phyloP scores from a whole-genome alignment of 2,888 invertebrate genomes.

The Limnephilus auricula region DNA sequence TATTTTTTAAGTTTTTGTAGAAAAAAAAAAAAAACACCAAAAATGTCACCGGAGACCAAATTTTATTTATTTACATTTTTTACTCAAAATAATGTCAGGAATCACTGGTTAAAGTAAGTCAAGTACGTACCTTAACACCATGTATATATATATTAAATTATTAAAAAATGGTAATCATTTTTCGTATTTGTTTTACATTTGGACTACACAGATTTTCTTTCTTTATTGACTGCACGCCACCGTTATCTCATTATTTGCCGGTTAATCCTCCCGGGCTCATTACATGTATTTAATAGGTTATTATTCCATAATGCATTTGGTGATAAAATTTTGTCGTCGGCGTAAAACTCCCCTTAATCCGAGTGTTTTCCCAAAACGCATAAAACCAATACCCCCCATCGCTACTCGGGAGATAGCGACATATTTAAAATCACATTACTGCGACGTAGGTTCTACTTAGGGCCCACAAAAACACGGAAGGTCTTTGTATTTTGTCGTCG shows the following conservation, averaged over 20 bases:
- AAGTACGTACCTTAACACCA: too few relatives aligned
- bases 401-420: constrained; percentile 3
- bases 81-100: too few relatives aligned
- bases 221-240: background rate
- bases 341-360: background rate
- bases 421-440: constrained; percentile 32
- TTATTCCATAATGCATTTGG: background rate
- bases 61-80: too few relatives aligned
- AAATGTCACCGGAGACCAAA: too few relatives aligned
- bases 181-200: background rate
- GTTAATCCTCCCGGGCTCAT: background rate
- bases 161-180: too few relatives aligned
- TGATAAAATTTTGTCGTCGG: background rate
- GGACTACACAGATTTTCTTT: background rate
- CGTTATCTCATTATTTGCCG: background rate
- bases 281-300: background rate
- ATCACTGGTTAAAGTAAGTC: too few relatives aligned
- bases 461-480: too few relatives aligned
- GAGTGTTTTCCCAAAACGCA: constrained; percentile 14
- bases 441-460: too few relatives aligned
- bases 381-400: constrained; percentile 16
- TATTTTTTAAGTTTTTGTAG: too few relatives aligned
- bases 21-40: too few relatives aligned
- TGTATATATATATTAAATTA: too few relatives aligned
- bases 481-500: too few relatives aligned